Evolutionary conservation across 2,888 invertebrate species (phyloP).

Genomic region (Synergus itoensis): DNA sequence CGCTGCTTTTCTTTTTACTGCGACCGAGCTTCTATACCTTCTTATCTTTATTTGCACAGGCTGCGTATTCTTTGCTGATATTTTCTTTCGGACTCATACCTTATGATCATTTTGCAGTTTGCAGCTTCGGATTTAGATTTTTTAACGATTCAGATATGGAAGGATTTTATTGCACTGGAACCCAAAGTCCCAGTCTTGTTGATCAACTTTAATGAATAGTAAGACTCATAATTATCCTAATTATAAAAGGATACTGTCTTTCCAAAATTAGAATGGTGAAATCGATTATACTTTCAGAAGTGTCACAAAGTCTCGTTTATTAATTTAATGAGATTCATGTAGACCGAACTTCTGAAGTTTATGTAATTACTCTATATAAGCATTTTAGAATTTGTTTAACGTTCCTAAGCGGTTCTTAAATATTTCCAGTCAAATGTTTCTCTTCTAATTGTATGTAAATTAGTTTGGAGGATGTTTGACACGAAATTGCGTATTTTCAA

Average conservation of each 20-base stretch:
- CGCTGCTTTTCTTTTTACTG: constrained; percentile 21
- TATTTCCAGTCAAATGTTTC: constrained; percentile 7
- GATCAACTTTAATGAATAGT: neutral
- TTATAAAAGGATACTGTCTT: neutral
- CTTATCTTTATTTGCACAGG: constrained; percentile 40
- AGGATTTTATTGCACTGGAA: neutral
- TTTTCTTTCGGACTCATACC: constrained; percentile 48
- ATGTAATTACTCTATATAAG: neutral
- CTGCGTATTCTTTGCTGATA: constrained; percentile 40
- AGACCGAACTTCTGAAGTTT: neutral
- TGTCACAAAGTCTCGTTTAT: neutral
- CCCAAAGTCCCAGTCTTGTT: neutral
- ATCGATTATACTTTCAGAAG: neutral
- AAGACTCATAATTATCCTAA: neutral
- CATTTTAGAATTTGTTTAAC: constrained; percentile 23
- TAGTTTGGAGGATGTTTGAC: constrained; percentile 20
- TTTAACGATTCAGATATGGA: neutral
- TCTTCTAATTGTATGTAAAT: constrained; percentile 30
- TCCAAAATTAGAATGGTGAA: neutral
- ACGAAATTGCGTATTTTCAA: constrained; percentile 16
- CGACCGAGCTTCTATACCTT: constrained; percentile 10
- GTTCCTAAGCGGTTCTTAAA: constrained; percentile 18
- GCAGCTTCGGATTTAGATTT: neutral
- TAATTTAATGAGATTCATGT: neutral
- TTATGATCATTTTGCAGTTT: constrained; percentile 19